Evolutionary conservation across 2,888 invertebrate species (phyloP).

Genomic region (Syrphus vitripennis): DNA sequence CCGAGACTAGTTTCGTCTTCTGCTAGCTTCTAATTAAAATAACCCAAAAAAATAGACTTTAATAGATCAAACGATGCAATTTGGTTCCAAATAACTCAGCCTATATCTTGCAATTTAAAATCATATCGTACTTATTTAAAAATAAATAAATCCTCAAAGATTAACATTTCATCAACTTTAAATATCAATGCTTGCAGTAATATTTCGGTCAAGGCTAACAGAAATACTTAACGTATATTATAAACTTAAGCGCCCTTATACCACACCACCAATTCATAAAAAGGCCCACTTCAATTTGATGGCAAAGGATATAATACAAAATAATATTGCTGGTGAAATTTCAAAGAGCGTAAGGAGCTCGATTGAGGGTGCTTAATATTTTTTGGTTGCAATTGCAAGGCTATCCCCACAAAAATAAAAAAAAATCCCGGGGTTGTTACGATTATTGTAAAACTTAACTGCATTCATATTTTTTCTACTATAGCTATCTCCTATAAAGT

Average conservation of each 20-base stretch:
- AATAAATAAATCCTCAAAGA: not conserved
- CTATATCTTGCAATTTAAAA: too few relatives aligned
- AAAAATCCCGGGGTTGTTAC: not conserved
- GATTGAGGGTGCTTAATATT: not conserved
- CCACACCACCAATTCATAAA: not conserved
- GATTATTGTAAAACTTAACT: not conserved
- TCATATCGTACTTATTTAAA: too few relatives aligned
- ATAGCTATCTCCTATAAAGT: not conserved
- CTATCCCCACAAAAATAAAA: not conserved
- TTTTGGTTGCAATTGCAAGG: not conserved
- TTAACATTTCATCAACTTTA: not conserved
- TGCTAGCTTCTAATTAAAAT: too few relatives aligned
- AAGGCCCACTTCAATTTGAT: not conserved
- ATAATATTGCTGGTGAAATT: not conserved
- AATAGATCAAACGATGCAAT: too few relatives aligned
- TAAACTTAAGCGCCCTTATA: not conserved
- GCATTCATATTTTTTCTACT: not conserved
- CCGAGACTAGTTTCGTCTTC: too few relatives aligned
- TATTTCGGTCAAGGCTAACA: not conserved
- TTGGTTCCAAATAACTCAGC: too few relatives aligned
- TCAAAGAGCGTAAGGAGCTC: conserved; percentile 6
- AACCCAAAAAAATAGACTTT: too few relatives aligned
- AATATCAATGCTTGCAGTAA: not conserved
- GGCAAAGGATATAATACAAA: conserved; percentile 8
- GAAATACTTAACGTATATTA: not conserved